These are phyloP conservation scores for Nycticorax nycticorax DNA, from an alignment of 2,113 vertebrate genomes.

Conservation along the genomic window DNA sequence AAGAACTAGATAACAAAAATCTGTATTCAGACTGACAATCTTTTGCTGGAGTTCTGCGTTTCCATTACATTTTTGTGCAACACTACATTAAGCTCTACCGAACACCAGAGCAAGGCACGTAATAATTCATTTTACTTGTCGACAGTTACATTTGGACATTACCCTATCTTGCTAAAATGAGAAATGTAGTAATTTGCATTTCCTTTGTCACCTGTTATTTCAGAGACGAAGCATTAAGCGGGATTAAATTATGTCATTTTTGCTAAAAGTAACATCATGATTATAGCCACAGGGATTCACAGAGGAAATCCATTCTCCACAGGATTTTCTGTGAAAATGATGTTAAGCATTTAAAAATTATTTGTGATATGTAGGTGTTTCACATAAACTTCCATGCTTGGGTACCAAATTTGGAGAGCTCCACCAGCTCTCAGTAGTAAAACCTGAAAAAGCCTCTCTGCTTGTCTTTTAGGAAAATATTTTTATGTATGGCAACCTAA, in stretches of 20 bases:
- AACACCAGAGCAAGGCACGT: not conserved
- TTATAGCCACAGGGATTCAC: not conserved
- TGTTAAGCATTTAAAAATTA: not conserved
- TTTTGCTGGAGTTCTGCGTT: not conserved
- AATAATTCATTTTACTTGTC: not conserved
- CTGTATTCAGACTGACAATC: not conserved
- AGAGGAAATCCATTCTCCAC: not conserved
- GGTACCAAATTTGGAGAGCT: not conserved
- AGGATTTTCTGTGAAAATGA: not conserved
- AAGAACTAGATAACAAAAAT: not conserved
- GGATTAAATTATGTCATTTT: not conserved
- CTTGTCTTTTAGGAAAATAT: not conserved
- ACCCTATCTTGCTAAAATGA: not conserved
- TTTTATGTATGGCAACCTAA: not conserved
- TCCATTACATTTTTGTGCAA: not conserved
- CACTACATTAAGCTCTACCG: not conserved
- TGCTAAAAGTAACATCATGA: not conserved
- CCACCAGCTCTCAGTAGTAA: rapidly evolving
- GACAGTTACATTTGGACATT: not conserved
- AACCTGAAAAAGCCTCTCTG: not conserved
- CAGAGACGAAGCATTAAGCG: not conserved
- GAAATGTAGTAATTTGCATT: not conserved
- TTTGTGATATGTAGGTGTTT: not conserved
- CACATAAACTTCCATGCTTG: not conserved
- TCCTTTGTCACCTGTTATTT: conserved; percentile 1